A percentile compares a stretch with the other conserved stretches of the same genome.
Evolutionary conservation across 2,113 vertebrate genomes (phyloP).

Genomic region (Caranx ignobilis): DNA sequence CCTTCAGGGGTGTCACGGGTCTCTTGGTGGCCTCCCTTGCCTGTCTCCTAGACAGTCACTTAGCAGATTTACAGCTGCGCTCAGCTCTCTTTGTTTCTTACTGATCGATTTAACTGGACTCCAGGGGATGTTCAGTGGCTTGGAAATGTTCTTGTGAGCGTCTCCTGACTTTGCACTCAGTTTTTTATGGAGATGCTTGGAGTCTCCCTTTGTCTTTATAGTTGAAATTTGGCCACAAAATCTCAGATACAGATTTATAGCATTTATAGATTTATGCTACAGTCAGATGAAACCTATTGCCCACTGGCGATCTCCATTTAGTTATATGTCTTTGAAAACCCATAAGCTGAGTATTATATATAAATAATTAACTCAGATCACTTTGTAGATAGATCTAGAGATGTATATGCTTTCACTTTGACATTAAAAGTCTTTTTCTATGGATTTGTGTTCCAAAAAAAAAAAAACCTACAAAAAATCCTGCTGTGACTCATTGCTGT

Average conservation of each 20-base stretch:
- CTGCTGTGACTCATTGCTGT: not conserved
- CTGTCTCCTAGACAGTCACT: not conserved
- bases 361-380: not conserved
- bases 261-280: not conserved
- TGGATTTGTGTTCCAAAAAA: not conserved
- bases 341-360: not conserved
- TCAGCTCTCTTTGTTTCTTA: not conserved
- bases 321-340: not conserved
- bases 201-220: not conserved
- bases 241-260: not conserved
- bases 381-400: not conserved
- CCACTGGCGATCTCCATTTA: not conserved
- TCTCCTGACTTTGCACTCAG: constrained; percentile 3
- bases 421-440: not conserved
- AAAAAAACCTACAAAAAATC: not conserved
- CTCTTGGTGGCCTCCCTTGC: not conserved
- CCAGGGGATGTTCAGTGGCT: not conserved
- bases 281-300: not conserved
- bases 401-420: not conserved
- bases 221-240: not conserved
- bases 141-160: not conserved
- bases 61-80: constrained; percentile 12
- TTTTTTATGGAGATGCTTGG: not conserved
- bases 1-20: not conserved
- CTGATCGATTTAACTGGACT: not conserved